Conservation (phyloP, 2,888 invertebrate species). For the Kryphioiulus occultus region DNA sequence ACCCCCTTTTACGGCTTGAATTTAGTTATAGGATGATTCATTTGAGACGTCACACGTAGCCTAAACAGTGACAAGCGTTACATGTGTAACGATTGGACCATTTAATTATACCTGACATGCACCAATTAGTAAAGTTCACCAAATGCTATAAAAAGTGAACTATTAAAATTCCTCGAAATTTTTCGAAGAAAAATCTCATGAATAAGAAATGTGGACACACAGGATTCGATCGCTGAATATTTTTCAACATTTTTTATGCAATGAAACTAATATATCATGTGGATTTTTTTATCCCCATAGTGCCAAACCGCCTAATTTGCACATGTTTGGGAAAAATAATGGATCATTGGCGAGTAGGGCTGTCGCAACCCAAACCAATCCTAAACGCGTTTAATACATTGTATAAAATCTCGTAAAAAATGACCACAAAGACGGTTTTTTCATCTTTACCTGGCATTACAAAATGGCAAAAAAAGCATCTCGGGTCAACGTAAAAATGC, state of each 20-base stretch:
- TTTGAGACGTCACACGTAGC: conserved; percentile 18
- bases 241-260: not conserved
- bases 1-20: not conserved
- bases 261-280: conserved; percentile 1
- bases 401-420: not conserved
- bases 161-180: conserved; percentile 15
- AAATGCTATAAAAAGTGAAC: conserved; percentile 30
- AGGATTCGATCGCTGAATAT: not conserved
- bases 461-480: not conserved
- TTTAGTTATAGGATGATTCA: conserved; percentile 1
- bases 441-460: not conserved
- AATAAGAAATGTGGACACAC: not conserved
- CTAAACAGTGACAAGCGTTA: conserved; percentile 1
- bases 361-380: not conserved
- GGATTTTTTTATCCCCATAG: not conserved
- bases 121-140: conserved; percentile 30
- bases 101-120: conserved; percentile 28
- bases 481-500: not conserved
- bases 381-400: not conserved
- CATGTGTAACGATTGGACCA: conserved; percentile 20
- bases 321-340: conserved; percentile 18
- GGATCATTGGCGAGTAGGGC: not conserved
- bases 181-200: not conserved
- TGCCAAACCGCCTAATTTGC: conserved; percentile 17
- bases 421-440: not conserved